A percentile compares a stretch with the other conserved stretches of the same genome.
Conservation (phyloP, 37 sponge, comb jelly and placozoan genomes). For the Cladorhizidae sp. region DNA sequence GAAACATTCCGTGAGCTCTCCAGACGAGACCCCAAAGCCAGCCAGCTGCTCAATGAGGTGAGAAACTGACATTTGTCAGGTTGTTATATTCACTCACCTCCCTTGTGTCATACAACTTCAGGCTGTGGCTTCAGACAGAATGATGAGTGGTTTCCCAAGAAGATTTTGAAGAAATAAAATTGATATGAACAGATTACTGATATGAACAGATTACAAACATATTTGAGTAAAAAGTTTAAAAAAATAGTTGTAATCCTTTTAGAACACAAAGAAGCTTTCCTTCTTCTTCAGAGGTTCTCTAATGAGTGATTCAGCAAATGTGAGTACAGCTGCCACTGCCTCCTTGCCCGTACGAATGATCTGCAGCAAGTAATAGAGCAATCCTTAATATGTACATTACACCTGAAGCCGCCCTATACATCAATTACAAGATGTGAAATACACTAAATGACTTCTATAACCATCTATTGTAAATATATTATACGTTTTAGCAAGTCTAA, state of each 20-base stretch:
- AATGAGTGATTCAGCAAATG: conserved; percentile 25
- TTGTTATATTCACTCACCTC: neutral
- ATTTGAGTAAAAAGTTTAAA: too few relatives aligned
- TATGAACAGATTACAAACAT: too few relatives aligned
- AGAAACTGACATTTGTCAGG: conserved; percentile 10
- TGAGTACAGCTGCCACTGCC: conserved; percentile 44
- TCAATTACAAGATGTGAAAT: neutral
- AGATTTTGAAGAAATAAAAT: neutral
- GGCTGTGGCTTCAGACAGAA: conserved; percentile 84
- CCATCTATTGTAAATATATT: neutral
- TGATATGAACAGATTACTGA: neutral
- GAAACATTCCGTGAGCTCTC: conserved; percentile 78
- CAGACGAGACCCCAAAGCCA: conserved; percentile 64
- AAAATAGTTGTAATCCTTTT: too few relatives aligned
- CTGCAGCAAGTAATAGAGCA: conserved; percentile 15
- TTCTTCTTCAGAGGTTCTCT: conserved; percentile 22
- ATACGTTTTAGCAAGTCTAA: neutral
- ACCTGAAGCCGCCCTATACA: too few relatives aligned
- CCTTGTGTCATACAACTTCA: neutral
- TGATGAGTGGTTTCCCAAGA: conserved; percentile 81
- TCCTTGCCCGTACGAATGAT: conserved; percentile 71
- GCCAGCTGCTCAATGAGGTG: conserved; percentile 61
- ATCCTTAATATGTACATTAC: neutral
- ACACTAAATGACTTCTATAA: neutral
- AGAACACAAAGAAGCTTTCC: neutral